phyloP scores from a whole-genome alignment of 37 sponge, comb jelly and placozoan species.

The Theonella swinhoei region DNA sequence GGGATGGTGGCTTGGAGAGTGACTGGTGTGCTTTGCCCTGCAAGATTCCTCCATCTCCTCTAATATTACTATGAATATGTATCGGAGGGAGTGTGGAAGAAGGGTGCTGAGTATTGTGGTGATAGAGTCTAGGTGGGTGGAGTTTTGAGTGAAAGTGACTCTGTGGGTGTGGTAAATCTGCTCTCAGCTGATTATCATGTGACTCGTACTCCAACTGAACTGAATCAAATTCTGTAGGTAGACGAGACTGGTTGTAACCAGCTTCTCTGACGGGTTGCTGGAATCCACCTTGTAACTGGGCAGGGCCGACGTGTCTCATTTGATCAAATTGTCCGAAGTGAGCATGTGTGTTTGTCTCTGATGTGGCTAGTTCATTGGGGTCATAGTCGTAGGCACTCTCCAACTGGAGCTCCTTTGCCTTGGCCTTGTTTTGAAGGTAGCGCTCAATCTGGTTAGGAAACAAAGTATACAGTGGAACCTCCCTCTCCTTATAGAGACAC shows the following conservation, averaged over 20 bases:
- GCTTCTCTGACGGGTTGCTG: neutral
- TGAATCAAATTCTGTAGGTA: too few relatives aligned
- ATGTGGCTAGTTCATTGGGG: neutral
- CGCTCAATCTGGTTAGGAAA: slow-evolving; percentile 31
- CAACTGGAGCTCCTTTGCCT: neutral
- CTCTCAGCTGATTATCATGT: neutral
- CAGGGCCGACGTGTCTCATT: neutral
- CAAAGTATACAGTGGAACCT: too few relatives aligned
- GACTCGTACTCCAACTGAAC: too few relatives aligned
- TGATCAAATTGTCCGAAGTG: neutral
- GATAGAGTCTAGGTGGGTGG: neutral
- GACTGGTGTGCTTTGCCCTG: neutral
- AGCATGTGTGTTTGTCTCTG: neutral
- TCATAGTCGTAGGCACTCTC: neutral
- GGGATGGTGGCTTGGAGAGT: neutral
- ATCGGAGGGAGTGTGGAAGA: neutral
- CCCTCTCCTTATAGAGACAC: too few relatives aligned
- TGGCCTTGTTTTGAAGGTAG: slow-evolving; percentile 2
- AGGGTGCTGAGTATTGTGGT: neutral
- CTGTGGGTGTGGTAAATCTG: neutral
- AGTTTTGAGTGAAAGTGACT: neutral
- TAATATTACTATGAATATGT: neutral
- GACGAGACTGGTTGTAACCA: neutral
- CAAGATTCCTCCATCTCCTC: neutral
- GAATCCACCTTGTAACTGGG: too few relatives aligned